Percentiles rank a stretch among this genome's conserved stretches.
phyloP scores from a whole-genome alignment of 2,797 vertebrate species.

The Natrix natrix region DNA sequence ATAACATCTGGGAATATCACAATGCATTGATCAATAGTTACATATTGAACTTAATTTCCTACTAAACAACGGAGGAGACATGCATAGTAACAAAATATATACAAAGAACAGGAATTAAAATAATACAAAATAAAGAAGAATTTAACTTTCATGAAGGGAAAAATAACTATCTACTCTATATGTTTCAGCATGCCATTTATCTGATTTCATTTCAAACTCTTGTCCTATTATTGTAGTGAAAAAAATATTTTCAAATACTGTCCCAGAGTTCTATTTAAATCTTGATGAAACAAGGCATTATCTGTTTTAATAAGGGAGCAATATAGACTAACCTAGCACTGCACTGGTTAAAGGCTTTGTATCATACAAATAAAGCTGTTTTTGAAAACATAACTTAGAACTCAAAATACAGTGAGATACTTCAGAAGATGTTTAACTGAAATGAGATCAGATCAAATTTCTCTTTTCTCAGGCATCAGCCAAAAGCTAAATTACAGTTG shows the following conservation, averaged over 20 bases:
- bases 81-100: background rate
- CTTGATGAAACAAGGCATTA: background rate
- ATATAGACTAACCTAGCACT: background rate
- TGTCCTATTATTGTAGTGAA: background rate
- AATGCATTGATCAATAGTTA: background rate
- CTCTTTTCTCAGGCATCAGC: background rate
- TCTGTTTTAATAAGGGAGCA: background rate
- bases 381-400: background rate
- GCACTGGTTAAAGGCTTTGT: background rate
- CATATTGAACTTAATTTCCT: background rate
- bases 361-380: background rate
- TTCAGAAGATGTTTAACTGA: background rate
- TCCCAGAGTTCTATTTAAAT: background rate
- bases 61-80: slow-evolving; percentile 10
- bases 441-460: background rate
- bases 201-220: background rate
- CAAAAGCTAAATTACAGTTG: background rate
- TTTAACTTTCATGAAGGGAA: background rate
- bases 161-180: background rate
- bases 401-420: background rate
- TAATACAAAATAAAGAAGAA: slow-evolving; percentile 7
- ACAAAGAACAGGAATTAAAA: slow-evolving; percentile 6
- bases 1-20: background rate
- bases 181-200: background rate
- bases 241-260: background rate